Conservation (phyloP, 1,140 invertebrate species). For the Geopemphigus sp. region DNA sequence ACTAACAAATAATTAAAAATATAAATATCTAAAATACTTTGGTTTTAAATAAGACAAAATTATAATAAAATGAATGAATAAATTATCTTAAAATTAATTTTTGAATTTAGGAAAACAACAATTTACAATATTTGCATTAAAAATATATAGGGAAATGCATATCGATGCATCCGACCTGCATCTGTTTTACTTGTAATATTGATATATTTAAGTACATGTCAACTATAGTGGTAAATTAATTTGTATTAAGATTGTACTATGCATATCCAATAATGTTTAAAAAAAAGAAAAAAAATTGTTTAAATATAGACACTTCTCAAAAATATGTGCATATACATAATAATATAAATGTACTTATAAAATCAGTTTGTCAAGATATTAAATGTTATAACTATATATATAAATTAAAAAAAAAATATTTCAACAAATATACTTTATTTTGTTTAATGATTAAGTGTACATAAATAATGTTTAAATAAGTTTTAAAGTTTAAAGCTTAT, state of each 20-base stretch:
- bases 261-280: too few relatives aligned
- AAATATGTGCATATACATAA: neutral
- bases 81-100: neutral
- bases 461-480: neutral
- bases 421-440: conserved; percentile 2
- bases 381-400: neutral
- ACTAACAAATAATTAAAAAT: neutral
- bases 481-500: conserved; percentile 9
- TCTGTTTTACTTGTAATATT: too few relatives aligned
- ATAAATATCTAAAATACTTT: neutral
- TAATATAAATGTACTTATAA: neutral
- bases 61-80: neutral
- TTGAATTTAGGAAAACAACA: neutral
- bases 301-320: too few relatives aligned
- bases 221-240: too few relatives aligned
- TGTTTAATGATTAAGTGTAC: neutral
- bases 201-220: too few relatives aligned
- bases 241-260: too few relatives aligned
- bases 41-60: neutral
- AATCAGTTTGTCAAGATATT: neutral
- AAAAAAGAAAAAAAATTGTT: too few relatives aligned
- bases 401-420: neutral
- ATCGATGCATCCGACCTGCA: too few relatives aligned
- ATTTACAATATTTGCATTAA: too few relatives aligned
- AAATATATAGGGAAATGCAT: too few relatives aligned